Evolutionary conservation across 2,888 invertebrate species (phyloP).

Genomic region (Endotricha flammealis): DNA sequence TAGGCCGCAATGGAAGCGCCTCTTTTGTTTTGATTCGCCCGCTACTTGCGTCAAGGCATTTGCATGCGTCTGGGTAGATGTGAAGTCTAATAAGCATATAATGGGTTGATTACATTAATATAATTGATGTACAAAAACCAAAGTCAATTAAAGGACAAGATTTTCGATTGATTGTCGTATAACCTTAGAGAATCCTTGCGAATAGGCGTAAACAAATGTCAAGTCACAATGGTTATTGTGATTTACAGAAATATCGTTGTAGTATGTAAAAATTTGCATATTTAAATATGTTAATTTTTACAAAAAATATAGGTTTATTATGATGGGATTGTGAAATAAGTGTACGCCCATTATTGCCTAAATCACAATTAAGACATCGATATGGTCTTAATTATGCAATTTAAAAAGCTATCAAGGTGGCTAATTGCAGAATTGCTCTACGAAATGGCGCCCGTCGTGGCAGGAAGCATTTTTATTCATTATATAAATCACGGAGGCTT

Average conservation of each 20-base stretch:
- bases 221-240: too few species aligned
- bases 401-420: constrained; percentile 52
- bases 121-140: background rate
- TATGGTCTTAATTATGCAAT: constrained; percentile 36
- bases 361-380: constrained; percentile 30
- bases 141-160: background rate
- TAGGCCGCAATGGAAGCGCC: constrained; percentile 3
- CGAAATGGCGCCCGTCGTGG: constrained; percentile 43
- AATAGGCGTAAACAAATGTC: too few species aligned
- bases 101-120: background rate
- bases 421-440: constrained; percentile 68
- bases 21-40: constrained; percentile 21
- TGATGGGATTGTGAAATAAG: background rate
- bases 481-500: constrained; percentile 71
- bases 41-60: constrained; percentile 3
- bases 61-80: constrained; percentile 1
- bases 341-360: background rate
- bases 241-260: too few species aligned
- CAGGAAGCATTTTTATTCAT: constrained; percentile 74
- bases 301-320: background rate
- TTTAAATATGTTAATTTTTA: too few species aligned
- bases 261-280: too few species aligned
- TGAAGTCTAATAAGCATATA: background rate
- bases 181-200: too few species aligned
- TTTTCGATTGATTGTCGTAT: background rate